Conservation (phyloP, 2,888 invertebrate species). For the Monochamus alternatus region DNA sequence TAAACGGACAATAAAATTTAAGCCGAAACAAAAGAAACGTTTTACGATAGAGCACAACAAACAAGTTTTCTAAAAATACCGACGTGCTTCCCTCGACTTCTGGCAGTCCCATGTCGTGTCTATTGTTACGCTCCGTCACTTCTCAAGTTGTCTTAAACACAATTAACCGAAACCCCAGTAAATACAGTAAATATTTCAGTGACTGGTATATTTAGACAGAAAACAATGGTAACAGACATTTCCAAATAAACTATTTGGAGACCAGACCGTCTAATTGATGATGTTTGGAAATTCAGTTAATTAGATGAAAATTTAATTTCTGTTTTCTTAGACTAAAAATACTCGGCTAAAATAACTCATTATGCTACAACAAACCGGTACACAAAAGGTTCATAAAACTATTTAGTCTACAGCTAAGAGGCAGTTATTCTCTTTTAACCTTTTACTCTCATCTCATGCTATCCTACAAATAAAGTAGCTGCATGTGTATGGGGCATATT, state of each 20-base stretch:
- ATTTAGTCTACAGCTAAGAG: background rate
- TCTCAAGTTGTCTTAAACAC: conserved; percentile 54
- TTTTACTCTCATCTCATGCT: too few relatives aligned
- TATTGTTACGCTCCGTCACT: conserved; percentile 56
- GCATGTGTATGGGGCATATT: too few relatives aligned
- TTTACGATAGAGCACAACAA: conserved; percentile 37
- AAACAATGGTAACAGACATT: conserved; percentile 22
- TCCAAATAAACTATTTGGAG: conserved; percentile 27
- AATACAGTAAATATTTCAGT: conserved; percentile 55
- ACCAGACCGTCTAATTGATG: conserved; percentile 16
- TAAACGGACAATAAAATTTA: conserved; percentile 56
- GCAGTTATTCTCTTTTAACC: background rate
- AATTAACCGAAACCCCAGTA: conserved; percentile 53
- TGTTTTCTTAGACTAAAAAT: conserved; percentile 16
- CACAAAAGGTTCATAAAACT: background rate
- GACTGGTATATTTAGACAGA: conserved; percentile 53
- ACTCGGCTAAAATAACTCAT: conserved; percentile 6
- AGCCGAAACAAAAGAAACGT: conserved; percentile 55
- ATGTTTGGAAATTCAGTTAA: conserved; percentile 29
- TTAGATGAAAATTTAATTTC: conserved; percentile 31
- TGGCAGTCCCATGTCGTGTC: conserved; percentile 48
- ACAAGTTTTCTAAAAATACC: conserved; percentile 47
- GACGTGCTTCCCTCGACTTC: conserved; percentile 39
- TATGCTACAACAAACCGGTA: background rate
- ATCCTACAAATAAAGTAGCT: too few relatives aligned